Conservation (phyloP, 2,888 invertebrate species). For the Melanostoma scalare region DNA sequence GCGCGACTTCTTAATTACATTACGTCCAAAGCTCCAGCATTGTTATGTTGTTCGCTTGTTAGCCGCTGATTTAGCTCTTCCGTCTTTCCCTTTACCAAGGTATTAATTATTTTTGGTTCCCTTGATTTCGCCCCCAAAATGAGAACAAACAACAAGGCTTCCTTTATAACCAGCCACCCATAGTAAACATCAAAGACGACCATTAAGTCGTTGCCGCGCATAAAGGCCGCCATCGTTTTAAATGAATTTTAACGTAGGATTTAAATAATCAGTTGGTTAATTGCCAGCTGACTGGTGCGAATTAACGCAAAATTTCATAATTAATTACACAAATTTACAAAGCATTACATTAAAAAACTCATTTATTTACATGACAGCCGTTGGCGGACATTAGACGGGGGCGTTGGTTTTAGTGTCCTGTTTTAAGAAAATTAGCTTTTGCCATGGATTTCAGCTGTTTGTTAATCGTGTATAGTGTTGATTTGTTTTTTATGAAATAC, state of each 20-base stretch:
- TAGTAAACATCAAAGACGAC: conserved; percentile 7
- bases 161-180: conserved; percentile 7
- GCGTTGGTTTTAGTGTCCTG: conserved; percentile 1
- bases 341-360: conserved; percentile 56
- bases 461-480: too few species aligned
- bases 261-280: conserved; percentile 71
- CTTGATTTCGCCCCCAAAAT: conserved; percentile 36
- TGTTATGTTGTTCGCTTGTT: conserved; percentile 16
- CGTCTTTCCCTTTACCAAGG: not conserved
- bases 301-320: conserved; percentile 70
- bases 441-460: conserved; percentile 40
- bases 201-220: conserved; percentile 43
- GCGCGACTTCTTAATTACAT: conserved; percentile 61
- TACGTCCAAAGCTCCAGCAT: conserved; percentile 43
- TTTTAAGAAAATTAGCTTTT: conserved; percentile 28
- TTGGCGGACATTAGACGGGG: conserved; percentile 15
- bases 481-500: conserved; percentile 4
- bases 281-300: conserved; percentile 65
- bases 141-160: conserved; percentile 11
- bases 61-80: conserved; percentile 13
- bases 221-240: conserved; percentile 63
- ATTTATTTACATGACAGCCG: conserved; percentile 55
- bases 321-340: conserved; percentile 70
- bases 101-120: conserved; percentile 19
- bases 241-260: conserved; percentile 69